phyloP scores from a whole-genome alignment of 2,113 vertebrate genomes.

The Ictalurus furcatus region DNA sequence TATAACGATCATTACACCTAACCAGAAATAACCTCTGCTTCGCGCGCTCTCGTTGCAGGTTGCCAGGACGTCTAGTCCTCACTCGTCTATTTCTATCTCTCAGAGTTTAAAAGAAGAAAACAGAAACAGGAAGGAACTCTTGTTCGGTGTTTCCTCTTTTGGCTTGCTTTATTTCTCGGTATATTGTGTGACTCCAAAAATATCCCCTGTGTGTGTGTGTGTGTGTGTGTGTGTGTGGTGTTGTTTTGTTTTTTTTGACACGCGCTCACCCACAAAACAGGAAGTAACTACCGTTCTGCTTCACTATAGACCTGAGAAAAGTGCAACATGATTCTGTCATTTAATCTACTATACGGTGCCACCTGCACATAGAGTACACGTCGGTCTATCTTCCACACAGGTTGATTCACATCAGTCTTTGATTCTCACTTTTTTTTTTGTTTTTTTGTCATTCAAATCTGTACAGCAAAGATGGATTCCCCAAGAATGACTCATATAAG shows the following conservation, averaged over 20 bases:
- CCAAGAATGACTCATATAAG: constrained; percentile 29
- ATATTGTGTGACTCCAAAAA: constrained; percentile 53
- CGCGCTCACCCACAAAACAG: constrained; percentile 47
- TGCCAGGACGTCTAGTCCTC: constrained; percentile 10
- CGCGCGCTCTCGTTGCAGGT: neutral
- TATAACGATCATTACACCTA: neutral
- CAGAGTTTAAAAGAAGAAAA: constrained; percentile 54
- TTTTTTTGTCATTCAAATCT: neutral
- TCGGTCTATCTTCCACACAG: neutral
- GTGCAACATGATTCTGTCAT: constrained; percentile 1
- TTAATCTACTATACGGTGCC: neutral
- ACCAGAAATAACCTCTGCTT: neutral
- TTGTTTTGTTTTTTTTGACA: constrained; percentile 10
- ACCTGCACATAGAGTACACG: neutral
- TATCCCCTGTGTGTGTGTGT: constrained; percentile 36
- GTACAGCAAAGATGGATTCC: neutral
- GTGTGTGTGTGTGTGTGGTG: neutral
- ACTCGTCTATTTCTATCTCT: constrained; percentile 38
- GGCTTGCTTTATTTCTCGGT: constrained; percentile 42
- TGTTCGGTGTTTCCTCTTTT: constrained; percentile 57
- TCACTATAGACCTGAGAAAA: constrained; percentile 16
- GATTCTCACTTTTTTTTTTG: neutral
- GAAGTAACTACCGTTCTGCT: constrained; percentile 32
- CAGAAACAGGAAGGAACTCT: constrained; percentile 57
- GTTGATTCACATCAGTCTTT: constrained; percentile 5